Evolutionary conservation across 2,888 invertebrate genomes (phyloP), one percentile per base, ranked within the genome.

Genomic region (Diachrysia chrysitis): DNA sequence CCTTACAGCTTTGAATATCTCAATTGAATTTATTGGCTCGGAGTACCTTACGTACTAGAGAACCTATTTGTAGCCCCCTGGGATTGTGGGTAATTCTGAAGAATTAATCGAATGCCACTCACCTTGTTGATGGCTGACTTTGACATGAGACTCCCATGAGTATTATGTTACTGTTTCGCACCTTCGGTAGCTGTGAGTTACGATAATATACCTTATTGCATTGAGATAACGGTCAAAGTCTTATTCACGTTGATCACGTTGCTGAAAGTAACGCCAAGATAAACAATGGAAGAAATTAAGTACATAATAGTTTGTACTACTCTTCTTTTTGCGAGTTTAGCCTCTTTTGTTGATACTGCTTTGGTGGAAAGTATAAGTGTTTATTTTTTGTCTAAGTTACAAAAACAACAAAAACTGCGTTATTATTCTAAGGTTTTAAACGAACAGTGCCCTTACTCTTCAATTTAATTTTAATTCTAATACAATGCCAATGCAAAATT

Each of bases 61-160:
- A 32, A 32, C 32, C 19, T 6, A 35, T 51, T 68, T 29, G 25
- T 12, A 48, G 23, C n/a, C 57, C 35, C 48, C 25, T n/a, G 53
- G 16, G 5, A n/a, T 0, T 42, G 16, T 5, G 6, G 4, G 67
- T 21, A 37, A 48, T 59, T 21, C 19, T 46, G 35, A 59, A 48
- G 19, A 56, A 53, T 35, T 54, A 69, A 62, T 69, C 16, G 57
- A 69, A 35, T 46, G 62, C 37, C 69, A 54, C 16, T 58, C 46
- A 62, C n/a, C n/a, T 29, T 17, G 16, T 16, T 16, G 12, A 46
- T 42, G 57, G 1, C n/a, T 69, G 70, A 63, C 70, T 25, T 25
- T 48, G 32, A 69, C 12, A 32, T 19, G 57, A 57, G 19, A 21
- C 12, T 3, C 54, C 21, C 17, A 21, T 25, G 23, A 16, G 23